Conservation (phyloP, 2,113 vertebrate species). For the Illadopsis cleaveri region DNA sequence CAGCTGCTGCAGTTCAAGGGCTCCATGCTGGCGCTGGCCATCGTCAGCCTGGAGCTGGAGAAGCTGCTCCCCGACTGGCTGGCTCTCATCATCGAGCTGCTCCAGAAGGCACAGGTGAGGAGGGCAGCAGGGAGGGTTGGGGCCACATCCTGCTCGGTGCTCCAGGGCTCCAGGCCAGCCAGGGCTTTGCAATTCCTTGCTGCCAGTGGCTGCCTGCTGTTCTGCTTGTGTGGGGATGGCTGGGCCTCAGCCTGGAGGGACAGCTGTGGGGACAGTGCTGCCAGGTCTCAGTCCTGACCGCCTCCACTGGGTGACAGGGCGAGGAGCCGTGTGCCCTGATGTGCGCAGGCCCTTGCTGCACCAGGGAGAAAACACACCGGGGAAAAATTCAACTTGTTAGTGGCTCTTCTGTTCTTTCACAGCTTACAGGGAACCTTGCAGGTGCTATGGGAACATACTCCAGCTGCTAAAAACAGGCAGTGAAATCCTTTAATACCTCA, state of each 20-base stretch:
- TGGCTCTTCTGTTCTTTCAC: rapidly evolving
- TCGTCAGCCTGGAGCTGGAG: conserved; percentile 95
- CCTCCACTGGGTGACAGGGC: rapidly evolving
- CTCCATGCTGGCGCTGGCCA: conserved; percentile 91
- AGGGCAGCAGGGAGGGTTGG: rapidly evolving
- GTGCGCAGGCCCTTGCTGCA: rapidly evolving
- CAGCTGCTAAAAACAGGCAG: background rate
- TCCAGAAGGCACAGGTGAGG: conserved; percentile 89
- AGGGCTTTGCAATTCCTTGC: rapidly evolving
- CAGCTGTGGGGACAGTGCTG: background rate
- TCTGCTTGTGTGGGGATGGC: rapidly evolving
- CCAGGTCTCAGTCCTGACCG: rapidly evolving
- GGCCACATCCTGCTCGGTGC: rapidly evolving
- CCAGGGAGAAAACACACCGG: background rate
- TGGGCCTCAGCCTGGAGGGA: background rate
- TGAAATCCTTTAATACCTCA: rapidly evolving
- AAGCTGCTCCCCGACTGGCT: conserved; percentile 95
- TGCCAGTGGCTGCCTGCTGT: background rate
- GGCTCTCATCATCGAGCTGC: conserved; percentile 90
- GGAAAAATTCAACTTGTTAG: background rate
- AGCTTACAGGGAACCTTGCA: background rate
- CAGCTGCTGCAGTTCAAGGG: conserved; percentile 88
- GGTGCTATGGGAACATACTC: background rate
- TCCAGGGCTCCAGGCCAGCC: rapidly evolving
- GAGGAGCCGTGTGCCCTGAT: rapidly evolving